Base-by-base conservation (phyloP, 2,888 invertebrate species). In the Athetis lepigone region DNA sequence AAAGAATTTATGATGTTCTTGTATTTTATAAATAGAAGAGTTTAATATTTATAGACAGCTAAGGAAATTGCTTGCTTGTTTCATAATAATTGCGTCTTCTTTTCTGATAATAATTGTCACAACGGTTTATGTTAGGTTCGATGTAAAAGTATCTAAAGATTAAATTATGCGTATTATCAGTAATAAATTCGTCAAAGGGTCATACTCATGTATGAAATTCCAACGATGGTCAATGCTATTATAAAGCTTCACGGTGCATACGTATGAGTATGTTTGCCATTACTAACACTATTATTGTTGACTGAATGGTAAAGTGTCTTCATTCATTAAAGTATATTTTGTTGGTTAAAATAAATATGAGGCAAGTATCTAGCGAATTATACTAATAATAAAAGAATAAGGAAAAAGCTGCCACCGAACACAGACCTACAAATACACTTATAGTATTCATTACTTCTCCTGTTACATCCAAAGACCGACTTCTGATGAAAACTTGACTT, bases 61-160 rank as follows among this genome's bases (percentile, higher is more conserved):
- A 43, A 55, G 39, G 11, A 50, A 50, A 54, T 57, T 18, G 21
- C 13, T 43, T 51, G 49, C 23, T n/a, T n/a, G n/a, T n/a, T n/a
- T n/a, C n/a, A n/a, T n/a, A n/a, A n/a, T n/a, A n/a, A n/a, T n/a
- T n/a, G n/a, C n/a, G n/a, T n/a, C n/a, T n/a, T n/a, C n/a, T n/a
- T n/a, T n/a, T n/a, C n/a, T n/a, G 11, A 29, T 29, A 29, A 29
- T 29, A 11, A 29, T 29, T 29, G 11, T 29, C 27, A 27, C 27
- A 27, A 16, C 23, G 65, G 18, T 40, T 57, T 46, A 29, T 13
- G 6, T 9, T 29, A 9, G 23, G 6, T 45, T 16, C 21, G 5
- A 25, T 18, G 13, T n/a, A 21, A 36, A 47, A 55, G 7, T 68
- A 27, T 29, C 21, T 40, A 6, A 19, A 7, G 18, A 29, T 11